Percentiles rank a stretch among this genome's conserved stretches.
phyloP scores from a whole-genome alignment of 2,888 invertebrate genomes.

The Chloromyia formosa region DNA sequence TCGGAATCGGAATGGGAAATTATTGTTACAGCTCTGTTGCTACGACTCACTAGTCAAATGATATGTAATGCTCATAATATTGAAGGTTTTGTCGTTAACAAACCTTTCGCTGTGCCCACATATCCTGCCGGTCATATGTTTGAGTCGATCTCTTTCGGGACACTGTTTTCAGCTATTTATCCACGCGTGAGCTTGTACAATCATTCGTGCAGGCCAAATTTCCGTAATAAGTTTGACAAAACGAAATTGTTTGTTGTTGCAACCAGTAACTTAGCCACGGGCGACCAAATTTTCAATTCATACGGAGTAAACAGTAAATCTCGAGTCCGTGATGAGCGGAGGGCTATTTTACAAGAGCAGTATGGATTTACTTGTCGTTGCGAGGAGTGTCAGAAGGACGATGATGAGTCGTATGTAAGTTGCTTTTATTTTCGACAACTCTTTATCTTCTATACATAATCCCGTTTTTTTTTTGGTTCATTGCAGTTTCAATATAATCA shows the following conservation, averaged over 20 bases:
- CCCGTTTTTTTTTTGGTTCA: neutral
- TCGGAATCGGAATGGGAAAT: slow-evolving; percentile 62
- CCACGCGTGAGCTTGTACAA: slow-evolving; percentile 91
- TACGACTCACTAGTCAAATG: slow-evolving; percentile 82
- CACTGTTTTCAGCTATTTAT: slow-evolving; percentile 68
- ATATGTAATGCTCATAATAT: slow-evolving; percentile 79
- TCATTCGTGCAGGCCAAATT: slow-evolving; percentile 88
- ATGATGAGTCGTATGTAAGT: slow-evolving; percentile 55
- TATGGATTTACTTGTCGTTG: slow-evolving; percentile 86
- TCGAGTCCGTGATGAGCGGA: slow-evolving; percentile 70
- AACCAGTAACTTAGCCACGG: slow-evolving; percentile 69
- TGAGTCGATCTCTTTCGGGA: neutral
- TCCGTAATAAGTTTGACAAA: slow-evolving; percentile 79
- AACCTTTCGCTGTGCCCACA: neutral
- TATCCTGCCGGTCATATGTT: neutral
- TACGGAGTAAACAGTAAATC: slow-evolving; percentile 82
- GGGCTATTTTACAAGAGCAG: slow-evolving; percentile 70
- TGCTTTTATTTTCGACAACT: too few species aligned
- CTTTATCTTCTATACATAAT: neutral
- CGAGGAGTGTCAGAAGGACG: slow-evolving; percentile 68
- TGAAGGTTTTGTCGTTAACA: slow-evolving; percentile 51
- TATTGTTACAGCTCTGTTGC: slow-evolving; percentile 71
- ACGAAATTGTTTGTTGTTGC: slow-evolving; percentile 77
- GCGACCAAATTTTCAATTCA: slow-evolving; percentile 83
- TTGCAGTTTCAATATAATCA: slow-evolving; percentile 32